These are phyloP conservation scores for Drosophila bipectinata DNA, from an alignment of 1,140 invertebrate genomes.

Conservation along the genomic window DNA sequence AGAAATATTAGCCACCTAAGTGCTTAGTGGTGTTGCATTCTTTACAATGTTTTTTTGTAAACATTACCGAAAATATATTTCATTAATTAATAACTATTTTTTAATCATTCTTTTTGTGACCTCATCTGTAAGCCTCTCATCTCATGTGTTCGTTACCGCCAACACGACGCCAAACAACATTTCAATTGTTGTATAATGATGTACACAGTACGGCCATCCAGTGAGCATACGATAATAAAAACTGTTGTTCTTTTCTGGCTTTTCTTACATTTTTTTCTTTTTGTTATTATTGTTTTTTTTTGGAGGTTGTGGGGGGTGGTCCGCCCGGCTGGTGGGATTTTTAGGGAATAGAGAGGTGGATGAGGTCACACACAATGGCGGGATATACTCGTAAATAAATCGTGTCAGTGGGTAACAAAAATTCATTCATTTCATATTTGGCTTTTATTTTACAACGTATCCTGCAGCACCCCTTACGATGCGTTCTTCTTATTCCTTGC, in stretches of 20 bases:
- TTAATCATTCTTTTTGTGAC: not conserved
- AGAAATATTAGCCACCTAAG: not conserved
- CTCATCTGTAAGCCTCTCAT: slow-evolving; percentile 18
- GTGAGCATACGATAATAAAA: slow-evolving; percentile 68
- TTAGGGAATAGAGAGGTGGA: slow-evolving; percentile 37
- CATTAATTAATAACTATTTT: not conserved
- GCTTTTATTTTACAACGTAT: slow-evolving; percentile 50
- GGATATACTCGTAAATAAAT: slow-evolving; percentile 81
- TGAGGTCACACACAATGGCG: slow-evolving; percentile 50
- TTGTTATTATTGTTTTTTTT: slow-evolving; percentile 9
- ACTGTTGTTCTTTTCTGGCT: slow-evolving; percentile 70
- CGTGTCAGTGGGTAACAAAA: slow-evolving; percentile 81
- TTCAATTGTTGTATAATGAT: slow-evolving; percentile 82
- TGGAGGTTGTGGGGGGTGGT: not conserved
- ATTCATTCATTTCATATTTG: slow-evolving; percentile 82
- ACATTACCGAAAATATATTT: not conserved
- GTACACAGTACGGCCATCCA: slow-evolving; percentile 66
- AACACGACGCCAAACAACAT: slow-evolving; percentile 76
- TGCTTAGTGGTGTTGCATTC: too few relatives aligned
- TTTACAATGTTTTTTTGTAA: too few relatives aligned
- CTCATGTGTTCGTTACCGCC: slow-evolving; percentile 38
- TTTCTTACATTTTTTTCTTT: slow-evolving; percentile 47
- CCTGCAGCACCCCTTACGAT: slow-evolving; percentile 7
- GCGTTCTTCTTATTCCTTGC: slow-evolving; percentile 36
- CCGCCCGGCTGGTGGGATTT: slow-evolving; percentile 1